Evolutionary conservation across 2,797 vertebrate genomes (phyloP).

Genomic region (Mormyrus hasselquistii): DNA sequence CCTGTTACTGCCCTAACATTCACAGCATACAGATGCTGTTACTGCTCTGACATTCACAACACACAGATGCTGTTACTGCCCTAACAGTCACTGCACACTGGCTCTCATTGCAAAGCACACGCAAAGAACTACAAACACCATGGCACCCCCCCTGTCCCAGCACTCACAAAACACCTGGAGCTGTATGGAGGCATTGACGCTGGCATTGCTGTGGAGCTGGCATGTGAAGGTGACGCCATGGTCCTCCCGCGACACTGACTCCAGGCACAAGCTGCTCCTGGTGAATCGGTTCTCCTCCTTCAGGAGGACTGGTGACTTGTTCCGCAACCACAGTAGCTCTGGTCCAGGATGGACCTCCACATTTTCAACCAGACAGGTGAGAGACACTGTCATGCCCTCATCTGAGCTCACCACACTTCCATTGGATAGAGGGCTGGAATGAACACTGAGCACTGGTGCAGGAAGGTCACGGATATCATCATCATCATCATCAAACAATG

Average conservation of each 20-base stretch:
- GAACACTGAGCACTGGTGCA: background rate
- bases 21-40: background rate
- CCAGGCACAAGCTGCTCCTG: constrained; percentile 72
- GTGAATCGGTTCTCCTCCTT: constrained; percentile 62
- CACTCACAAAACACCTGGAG: constrained; percentile 83
- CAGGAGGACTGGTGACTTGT: constrained; percentile 50
- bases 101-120: background rate
- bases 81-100: background rate
- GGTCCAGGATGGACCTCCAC: background rate
- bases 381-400: constrained; percentile 42
- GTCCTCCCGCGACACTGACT: constrained; percentile 59
- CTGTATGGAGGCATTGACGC: constrained; percentile 56
- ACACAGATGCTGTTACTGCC: background rate
- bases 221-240: constrained; percentile 72
- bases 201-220: constrained; percentile 52
- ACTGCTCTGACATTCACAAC: no score
- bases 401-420: constrained; percentile 39
- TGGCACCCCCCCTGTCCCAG: background rate
- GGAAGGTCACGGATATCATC: background rate
- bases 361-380: constrained; percentile 44
- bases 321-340: constrained; percentile 78
- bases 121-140: background rate
- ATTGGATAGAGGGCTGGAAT: constrained; percentile 24
- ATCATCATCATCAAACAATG: background rate
- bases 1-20: background rate